A percentile compares a stretch with the other conserved stretches of the same genome.
phyloP scores from a whole-genome alignment of 2,113 vertebrate genomes.

The Lepidothrix coronata region DNA sequence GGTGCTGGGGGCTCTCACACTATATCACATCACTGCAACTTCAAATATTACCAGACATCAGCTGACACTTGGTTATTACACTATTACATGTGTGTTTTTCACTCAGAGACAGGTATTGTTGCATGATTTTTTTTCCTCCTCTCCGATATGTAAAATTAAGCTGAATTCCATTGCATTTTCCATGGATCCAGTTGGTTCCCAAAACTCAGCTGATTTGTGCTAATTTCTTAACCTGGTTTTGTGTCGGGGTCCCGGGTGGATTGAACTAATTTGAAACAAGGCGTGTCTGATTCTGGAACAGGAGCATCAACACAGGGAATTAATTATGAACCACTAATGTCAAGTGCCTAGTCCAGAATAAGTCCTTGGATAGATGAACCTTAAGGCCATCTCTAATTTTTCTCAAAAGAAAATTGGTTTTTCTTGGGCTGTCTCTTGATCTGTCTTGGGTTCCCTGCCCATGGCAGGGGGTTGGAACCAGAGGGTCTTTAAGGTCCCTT shows the following conservation, averaged over 20 bases:
- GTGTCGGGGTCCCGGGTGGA: background rate
- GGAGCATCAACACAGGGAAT: conserved; percentile 62
- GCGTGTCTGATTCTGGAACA: conserved; percentile 43
- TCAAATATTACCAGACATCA: background rate
- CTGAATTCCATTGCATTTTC: background rate
- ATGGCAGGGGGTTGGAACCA: background rate
- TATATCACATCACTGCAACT: conserved; percentile 4
- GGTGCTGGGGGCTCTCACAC: background rate
- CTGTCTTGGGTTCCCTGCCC: background rate
- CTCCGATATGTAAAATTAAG: background rate
- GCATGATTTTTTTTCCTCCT: background rate
- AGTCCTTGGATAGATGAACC: conserved; percentile 18
- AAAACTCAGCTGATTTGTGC: conserved; percentile 43
- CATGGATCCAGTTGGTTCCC: background rate
- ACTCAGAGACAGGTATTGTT: background rate
- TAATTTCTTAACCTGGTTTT: conserved; percentile 64
- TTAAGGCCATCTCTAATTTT: background rate
- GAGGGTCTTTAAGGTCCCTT: background rate
- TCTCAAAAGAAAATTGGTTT: background rate
- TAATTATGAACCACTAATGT: background rate
- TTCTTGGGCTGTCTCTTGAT: background rate
- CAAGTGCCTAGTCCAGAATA: conserved; percentile 2
- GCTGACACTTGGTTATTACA: background rate
- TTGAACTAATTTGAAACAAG: conserved; percentile 42
- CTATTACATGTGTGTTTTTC: background rate